phyloP scores from a whole-genome alignment of 2,113 vertebrate genomes.

The Pterocles burchelli region DNA sequence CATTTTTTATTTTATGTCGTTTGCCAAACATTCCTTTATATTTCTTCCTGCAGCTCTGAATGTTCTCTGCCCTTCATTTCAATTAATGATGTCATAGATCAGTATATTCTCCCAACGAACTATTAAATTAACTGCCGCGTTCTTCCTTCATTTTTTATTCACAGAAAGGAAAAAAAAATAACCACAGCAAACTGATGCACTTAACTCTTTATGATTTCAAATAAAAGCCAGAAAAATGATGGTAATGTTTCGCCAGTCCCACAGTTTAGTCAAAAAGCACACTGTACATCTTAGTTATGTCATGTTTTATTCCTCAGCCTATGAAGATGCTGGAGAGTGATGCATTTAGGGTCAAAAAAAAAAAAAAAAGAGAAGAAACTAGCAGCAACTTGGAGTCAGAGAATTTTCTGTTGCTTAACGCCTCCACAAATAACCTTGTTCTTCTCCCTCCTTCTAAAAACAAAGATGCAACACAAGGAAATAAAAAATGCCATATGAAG shows the following conservation, averaged over 20 bases:
- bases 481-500: constrained; percentile 24
- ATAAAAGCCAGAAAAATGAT: constrained; percentile 66
- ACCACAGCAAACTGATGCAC: constrained; percentile 35
- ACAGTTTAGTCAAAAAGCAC: constrained; percentile 43
- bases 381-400: neutral
- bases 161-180: neutral
- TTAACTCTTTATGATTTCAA: constrained; percentile 65
- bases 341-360: neutral
- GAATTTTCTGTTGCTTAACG: neutral
- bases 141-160: constrained; percentile 41
- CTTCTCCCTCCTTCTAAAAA: constrained; percentile 13
- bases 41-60: neutral
- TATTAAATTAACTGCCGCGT: constrained; percentile 30
- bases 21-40: neutral
- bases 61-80: constrained; percentile 42
- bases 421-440: constrained; percentile 34
- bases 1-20: neutral
- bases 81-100: constrained; percentile 38
- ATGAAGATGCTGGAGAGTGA: constrained; percentile 19
- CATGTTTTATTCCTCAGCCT: constrained; percentile 49
- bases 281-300: constrained; percentile 62
- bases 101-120: constrained; percentile 36
- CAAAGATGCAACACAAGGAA: neutral
- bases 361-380: neutral
- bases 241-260: constrained; percentile 31